Base-by-base conservation (phyloP, 2,113 vertebrate species). In the Notiomystis cincta region DNA sequence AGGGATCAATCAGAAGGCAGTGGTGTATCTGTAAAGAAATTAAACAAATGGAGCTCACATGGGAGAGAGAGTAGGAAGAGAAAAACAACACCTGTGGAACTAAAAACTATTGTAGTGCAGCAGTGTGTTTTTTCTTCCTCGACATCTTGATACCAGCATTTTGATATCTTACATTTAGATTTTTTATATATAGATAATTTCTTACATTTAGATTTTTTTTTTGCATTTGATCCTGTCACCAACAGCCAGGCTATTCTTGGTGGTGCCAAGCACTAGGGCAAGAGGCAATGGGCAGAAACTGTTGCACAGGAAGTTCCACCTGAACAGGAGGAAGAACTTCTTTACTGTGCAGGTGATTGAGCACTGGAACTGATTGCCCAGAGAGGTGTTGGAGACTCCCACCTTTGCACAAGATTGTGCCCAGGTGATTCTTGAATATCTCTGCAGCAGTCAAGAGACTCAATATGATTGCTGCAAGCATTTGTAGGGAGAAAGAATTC, bases 61-160 rank as follows among this genome's bases (percentile, higher is more conserved):
- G 37, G 53, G 17, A 44, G 13, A 40, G 20, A 40, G 35, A 37
- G 9, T 35, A 33, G 9, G 27, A 76, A 57, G 22, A 86, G 22
- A 58, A 51, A 58, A 86, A 58, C 31, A 48, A 0, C 14, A 77
- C 27, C 31, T 58, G 33, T 12, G 6, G 31, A 67, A 20, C 31
- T 66, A 14, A 50, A 76, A 50, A 13, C 21, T 50, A 7, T 25
- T 37, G 14, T 17, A 37, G 17, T 50, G 11, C 28, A 7, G 50
- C 37, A 44, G 14, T 42, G 25, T 25, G 8, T 25, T 27, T 58
- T 57, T 44, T 44, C 25, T 15, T 58, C 0, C 0, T 21, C 0
- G 2, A 21, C 27, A 23, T 77, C 33, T 67, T 67, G 17, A 58
- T 37, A 35, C 11, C 25, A 24, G 20, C 24, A 23, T 24, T 48